phyloP scores from a whole-genome alignment of 2,888 invertebrate genomes.

The Rotaria magnacalcarata region DNA sequence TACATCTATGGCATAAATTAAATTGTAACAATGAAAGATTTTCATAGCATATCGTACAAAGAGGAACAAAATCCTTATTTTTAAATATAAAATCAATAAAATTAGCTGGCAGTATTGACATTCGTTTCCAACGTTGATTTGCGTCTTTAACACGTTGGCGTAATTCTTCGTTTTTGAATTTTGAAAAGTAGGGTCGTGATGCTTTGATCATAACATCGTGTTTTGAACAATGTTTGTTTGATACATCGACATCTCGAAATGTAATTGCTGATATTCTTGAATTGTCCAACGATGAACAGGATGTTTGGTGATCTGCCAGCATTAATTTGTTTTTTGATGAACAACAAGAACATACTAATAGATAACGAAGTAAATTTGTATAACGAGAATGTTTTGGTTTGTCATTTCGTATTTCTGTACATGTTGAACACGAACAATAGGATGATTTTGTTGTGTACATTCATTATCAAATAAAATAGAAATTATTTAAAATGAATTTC shows the following conservation, averaged over 20 bases:
- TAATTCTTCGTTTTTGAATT: background rate
- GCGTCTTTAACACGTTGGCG: constrained; percentile 14
- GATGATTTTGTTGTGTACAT: background rate
- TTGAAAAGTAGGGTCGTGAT: background rate
- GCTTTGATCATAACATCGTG: constrained; percentile 2
- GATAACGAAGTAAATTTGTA: background rate
- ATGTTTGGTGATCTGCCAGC: background rate
- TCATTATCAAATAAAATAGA: background rate
- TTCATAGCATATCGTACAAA: background rate
- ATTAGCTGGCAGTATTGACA: constrained; percentile 13
- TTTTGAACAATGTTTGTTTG: constrained; percentile 14
- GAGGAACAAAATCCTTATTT: background rate
- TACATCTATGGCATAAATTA: background rate
- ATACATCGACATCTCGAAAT: constrained; percentile 24
- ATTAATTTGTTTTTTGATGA: background rate
- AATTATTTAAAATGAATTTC: background rate
- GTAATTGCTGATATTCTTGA: background rate
- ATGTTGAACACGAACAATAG: constrained; percentile 30
- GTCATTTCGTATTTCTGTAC: constrained; percentile 24
- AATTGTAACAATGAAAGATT: background rate
- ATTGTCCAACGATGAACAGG: background rate
- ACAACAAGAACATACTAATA: background rate
- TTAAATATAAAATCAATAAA: background rate
- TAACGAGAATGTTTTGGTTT: background rate
- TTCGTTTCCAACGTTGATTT: constrained; percentile 9